These are phyloP conservation scores for Rafetus swinhoei DNA, from an alignment of 2,113 vertebrate species.

Conservation along the genomic window DNA sequence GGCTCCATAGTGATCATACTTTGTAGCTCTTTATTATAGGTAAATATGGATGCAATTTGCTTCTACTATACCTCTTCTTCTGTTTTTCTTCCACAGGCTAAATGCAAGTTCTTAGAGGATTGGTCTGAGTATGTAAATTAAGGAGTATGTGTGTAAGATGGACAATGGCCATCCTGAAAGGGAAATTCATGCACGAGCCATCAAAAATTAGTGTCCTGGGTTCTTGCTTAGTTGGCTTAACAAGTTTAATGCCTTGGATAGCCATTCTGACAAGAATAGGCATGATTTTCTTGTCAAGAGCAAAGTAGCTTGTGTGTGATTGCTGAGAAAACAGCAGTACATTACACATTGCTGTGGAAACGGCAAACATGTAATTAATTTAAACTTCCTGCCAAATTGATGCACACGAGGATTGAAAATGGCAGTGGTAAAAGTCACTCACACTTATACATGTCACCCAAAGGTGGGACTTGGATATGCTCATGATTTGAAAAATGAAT, in stretches of 20 bases:
- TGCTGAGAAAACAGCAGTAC: not conserved
- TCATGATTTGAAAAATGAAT: not conserved
- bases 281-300: conserved; percentile 11
- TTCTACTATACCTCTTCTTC: not conserved
- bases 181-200: not conserved
- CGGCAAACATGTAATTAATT: conserved; percentile 40
- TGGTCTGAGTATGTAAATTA: not conserved
- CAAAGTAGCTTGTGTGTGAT: not conserved
- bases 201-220: not conserved
- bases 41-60: not conserved
- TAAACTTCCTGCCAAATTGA: conserved; percentile 21
- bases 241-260: conserved; percentile 35
- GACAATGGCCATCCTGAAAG: not conserved
- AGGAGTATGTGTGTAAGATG: not conserved
- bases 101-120: not conserved
- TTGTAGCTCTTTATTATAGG: not conserved
- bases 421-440: conserved; percentile 26
- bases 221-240: conserved; percentile 31
- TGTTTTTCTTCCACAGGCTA: conserved; percentile 8
- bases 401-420: not conserved
- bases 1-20: not conserved
- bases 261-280: not conserved
- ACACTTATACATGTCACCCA: not conserved
- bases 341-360: not conserved
- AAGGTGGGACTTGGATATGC: not conserved